These are phyloP conservation scores for Achroia grisella DNA, from an alignment of 1,140 invertebrate species.

Conservation along the genomic window DNA sequence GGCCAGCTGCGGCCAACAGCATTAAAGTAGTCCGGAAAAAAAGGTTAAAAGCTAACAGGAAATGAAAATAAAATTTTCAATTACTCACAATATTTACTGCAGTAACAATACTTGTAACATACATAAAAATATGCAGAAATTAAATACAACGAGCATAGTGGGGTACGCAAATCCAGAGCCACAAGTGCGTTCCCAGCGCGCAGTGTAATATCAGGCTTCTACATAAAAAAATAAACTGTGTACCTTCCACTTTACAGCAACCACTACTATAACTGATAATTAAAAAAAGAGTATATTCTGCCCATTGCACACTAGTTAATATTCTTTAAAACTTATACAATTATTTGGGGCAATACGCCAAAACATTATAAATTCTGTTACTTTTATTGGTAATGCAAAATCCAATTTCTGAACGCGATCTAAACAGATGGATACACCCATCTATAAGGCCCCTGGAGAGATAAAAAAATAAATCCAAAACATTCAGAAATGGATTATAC, in stretches of 20 bases:
- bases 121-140: slow-evolving; percentile 44
- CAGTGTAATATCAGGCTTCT: too few species aligned
- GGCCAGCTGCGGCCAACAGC: slow-evolving; percentile 36
- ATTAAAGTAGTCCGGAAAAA: slow-evolving; percentile 32
- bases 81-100: slow-evolving; percentile 44
- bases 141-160: slow-evolving; percentile 16
- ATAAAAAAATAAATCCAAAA: not conserved
- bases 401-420: not conserved
- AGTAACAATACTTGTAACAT: slow-evolving; percentile 61
- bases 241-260: slow-evolving; percentile 1
- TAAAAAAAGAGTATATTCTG: too few species aligned
- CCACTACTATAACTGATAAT: too few species aligned
- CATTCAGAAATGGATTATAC: not conserved
- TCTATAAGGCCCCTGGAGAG: not conserved
- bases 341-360: not conserved
- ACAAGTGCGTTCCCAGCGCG: too few species aligned
- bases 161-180: slow-evolving; percentile 23
- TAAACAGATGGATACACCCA: not conserved
- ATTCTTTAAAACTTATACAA: too few species aligned
- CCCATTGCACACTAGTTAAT: too few species aligned
- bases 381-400: slow-evolving; percentile 1
- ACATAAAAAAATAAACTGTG: slow-evolving; percentile 11
- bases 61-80: slow-evolving; percentile 11
- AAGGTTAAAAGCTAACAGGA: slow-evolving; percentile 47
- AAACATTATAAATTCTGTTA: too few species aligned